A percentile compares a stretch with the other conserved stretches of the same genome.
Evolutionary conservation across 37 sponge, comb jelly and placozoan species (phyloP).

Genomic region (Aphrocallistes beatrix): DNA sequence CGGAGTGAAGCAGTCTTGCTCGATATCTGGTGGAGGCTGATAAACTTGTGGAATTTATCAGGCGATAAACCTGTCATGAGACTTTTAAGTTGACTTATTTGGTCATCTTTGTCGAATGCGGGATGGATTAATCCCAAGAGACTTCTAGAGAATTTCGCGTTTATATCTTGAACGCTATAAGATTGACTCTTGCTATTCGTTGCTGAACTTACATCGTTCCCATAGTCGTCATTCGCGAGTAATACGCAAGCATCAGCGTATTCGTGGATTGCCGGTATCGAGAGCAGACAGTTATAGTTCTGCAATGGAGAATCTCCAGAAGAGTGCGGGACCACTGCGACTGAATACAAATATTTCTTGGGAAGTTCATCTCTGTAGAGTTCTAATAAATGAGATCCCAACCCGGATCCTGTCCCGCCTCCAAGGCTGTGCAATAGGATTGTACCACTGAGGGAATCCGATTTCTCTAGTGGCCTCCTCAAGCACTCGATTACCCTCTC

Average conservation of each 20-base stretch:
- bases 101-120: background rate
- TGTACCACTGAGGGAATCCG: conserved; percentile 42
- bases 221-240: conserved; percentile 45
- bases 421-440: conserved; percentile 62
- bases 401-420: conserved; percentile 79
- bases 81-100: background rate
- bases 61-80: background rate
- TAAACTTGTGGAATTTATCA: background rate
- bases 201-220: background rate
- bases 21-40: background rate
- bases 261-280: conserved; percentile 38
- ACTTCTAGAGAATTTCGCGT: background rate
- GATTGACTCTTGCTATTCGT: background rate
- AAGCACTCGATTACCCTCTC: conserved; percentile 25
- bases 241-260: conserved; percentile 56
- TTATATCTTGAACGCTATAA: background rate
- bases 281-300: conserved; percentile 69
- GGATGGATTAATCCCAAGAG: background rate
- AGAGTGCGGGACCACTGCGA: conserved; percentile 55
- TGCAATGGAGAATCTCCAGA: conserved; percentile 80
- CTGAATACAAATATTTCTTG: conserved; percentile 30
- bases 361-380: conserved; percentile 46
- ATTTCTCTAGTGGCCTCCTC: conserved; percentile 47
- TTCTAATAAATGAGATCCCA: conserved; percentile 54
- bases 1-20: background rate